phyloP scores from a whole-genome alignment of 1,140 invertebrate species.

The Pectinophora gossypiella region DNA sequence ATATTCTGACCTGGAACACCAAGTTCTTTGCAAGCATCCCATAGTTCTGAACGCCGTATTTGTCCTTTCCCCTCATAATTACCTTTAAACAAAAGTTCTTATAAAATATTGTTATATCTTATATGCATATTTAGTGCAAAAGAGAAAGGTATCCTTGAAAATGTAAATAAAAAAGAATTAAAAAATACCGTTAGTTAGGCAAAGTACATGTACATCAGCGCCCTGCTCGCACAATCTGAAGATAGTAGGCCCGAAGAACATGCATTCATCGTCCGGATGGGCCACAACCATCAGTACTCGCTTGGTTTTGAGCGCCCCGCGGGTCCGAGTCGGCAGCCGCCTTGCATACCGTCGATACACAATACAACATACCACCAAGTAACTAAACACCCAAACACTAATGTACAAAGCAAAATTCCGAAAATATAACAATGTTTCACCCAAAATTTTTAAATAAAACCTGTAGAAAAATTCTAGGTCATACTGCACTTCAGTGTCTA shows the following conservation, averaged over 20 bases:
- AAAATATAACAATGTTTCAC: constrained; percentile 55
- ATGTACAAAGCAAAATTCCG: constrained; percentile 61
- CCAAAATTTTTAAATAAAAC: constrained; percentile 53
- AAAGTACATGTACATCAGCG: constrained; percentile 87
- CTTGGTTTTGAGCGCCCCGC: constrained; percentile 59
- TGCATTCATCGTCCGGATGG: constrained; percentile 98
- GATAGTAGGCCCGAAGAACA: constrained; percentile 97
- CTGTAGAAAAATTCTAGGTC: constrained; percentile 48
- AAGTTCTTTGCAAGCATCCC: constrained; percentile 83
- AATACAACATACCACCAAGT: constrained; percentile 57
- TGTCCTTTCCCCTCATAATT: constrained; percentile 83
- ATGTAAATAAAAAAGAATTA: too few relatives aligned
- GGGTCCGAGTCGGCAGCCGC: constrained; percentile 47
- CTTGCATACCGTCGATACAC: constrained; percentile 65
- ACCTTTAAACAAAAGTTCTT: constrained; percentile 78
- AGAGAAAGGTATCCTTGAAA: too few relatives aligned
- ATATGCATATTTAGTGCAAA: too few relatives aligned
- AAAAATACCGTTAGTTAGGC: constrained; percentile 93
- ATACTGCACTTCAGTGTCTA: constrained; percentile 35
- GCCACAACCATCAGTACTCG: constrained; percentile 90
- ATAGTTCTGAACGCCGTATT: constrained; percentile 85
- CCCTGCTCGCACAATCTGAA: constrained; percentile 80
- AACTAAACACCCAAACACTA: constrained; percentile 56
- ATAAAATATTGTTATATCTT: too few relatives aligned
- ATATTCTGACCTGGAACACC: constrained; percentile 88